Evolutionary conservation across 1,140 invertebrate genomes (phyloP).

Genomic region (Drosophila punjabiensis): DNA sequence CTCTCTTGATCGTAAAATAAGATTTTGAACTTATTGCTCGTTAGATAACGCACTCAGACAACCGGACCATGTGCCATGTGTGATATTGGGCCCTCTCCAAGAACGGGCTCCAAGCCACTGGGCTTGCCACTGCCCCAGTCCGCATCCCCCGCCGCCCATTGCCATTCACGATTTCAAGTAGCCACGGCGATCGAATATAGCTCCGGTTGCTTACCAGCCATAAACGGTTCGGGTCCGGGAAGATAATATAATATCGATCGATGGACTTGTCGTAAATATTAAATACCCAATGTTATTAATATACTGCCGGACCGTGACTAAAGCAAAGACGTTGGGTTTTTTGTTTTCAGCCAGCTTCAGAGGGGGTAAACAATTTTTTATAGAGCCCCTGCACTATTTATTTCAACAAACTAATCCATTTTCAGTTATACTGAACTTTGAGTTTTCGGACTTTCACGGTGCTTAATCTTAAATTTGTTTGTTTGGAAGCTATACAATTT

Average conservation of each 20-base stretch:
- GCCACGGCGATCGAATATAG: slow-evolving; percentile 55
- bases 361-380: slow-evolving; percentile 29
- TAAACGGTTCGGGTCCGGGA: slow-evolving; percentile 53
- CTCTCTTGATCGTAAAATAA: slow-evolving; percentile 78
- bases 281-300: slow-evolving; percentile 64
- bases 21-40: slow-evolving; percentile 78
- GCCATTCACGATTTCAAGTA: slow-evolving; percentile 60
- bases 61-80: slow-evolving; percentile 26
- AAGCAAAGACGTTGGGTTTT: slow-evolving; percentile 38
- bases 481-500: slow-evolving; percentile 3
- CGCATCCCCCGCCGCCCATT: slow-evolving; percentile 6
- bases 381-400: slow-evolving; percentile 6
- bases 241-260: slow-evolving; percentile 82
- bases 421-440: slow-evolving; percentile 19
- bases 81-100: slow-evolving; percentile 52
- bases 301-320: slow-evolving; percentile 34
- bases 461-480: slow-evolving; percentile 15
- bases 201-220: slow-evolving; percentile 63
- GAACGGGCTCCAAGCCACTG: slow-evolving; percentile 32
- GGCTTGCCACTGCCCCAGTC: slow-evolving; percentile 11
- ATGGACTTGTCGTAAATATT: slow-evolving; percentile 81
- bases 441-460: neutral
- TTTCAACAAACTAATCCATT: slow-evolving; percentile 27
- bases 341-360: slow-evolving; percentile 1
- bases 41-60: slow-evolving; percentile 70